Evolutionary conservation across 1,140 invertebrate genomes (phyloP), one percentile per base, ranked within the genome.

Genomic region (Formica selysi): DNA sequence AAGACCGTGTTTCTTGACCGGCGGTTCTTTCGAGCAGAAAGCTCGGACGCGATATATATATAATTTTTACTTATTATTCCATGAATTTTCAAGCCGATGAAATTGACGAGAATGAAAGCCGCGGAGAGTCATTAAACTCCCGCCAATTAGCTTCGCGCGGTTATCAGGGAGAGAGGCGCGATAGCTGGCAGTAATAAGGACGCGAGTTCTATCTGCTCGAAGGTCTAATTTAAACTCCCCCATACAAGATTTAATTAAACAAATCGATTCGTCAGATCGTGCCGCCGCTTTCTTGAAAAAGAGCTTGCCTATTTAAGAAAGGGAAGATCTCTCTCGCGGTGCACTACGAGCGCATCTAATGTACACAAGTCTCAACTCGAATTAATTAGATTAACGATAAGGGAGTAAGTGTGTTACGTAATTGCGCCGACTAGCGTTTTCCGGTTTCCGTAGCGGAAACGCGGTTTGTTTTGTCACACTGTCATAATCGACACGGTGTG

Each of bases 221-320:
- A 64, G 48, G 76, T 87, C 83, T 85, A 76, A 70, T 76, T 76
- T 29, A 16, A 10, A 41, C 8, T 38, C 29, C 36, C 48, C 51
- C 29, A 1, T 1, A 29, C 51, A 54, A 71, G 51, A 59, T 81
- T 54, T 54, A 81, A 81, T 81, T 81, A 81, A 81, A 73, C 51
- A 71, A 73, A 73, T 81, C 79, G 79, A 61, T 67, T 71, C 79
- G 67, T 81, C 65, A 59, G 65, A 81, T 81, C 67, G 67, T 71
- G 22, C 36, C 79, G 65, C 65, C 65, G 16, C 29, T 57, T 41
- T 29, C 76, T 11, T 51, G 65, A 81, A 81, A 54, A 81, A 54
- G 29, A 67, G 4, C 79, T 44, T 22, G 67, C 1, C 51, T 73
- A 54, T 70, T 68, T 61, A 59, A 54, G 67, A 19, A 44, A 81